Base-by-base conservation (phyloP, 2,797 vertebrate species). In the Anniella stebbinsi region DNA sequence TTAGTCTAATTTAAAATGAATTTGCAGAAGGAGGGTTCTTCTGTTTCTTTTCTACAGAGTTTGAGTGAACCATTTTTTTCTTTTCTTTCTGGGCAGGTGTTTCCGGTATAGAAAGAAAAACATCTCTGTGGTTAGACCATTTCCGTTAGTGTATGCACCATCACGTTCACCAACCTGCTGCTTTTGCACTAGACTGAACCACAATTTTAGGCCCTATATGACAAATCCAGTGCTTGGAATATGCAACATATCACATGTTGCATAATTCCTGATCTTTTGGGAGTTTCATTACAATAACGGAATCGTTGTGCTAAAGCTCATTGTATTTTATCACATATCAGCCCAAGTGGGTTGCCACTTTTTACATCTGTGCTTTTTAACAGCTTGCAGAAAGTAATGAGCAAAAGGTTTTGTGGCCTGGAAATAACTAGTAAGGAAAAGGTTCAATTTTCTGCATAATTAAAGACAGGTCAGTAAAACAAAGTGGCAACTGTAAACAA, bases 71-170 rank as follows among this genome's bases (percentile, higher is more conserved):
- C 30, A 21, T n/a, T 48, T 78, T 48, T 87, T 86, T 17, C 21
- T 76, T 87, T 63, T 86, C 38, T 75, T 87, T 12, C 21, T 8
- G 2, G 78, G 80, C 89, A 90, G 89, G 89, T 90, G 89, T 87
- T 90, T 90, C 89, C 89, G 85, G 86, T 45, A 57, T 57, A 90
- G 66, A 77, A 90, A 87, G 89, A 90, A 90, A 87, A 90, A 90
- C 89, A 90, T 83, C 63, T 90, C 45, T 84, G 89, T 90, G 89
- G 89, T 90, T 90, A 60, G 70, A 66, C 72, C 13, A 36, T 87
- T 90, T 84, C 86, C 72, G 48, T 70, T 63, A 69, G 72, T 48
- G n/a, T 82, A 36, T 70, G 48, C 73, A 69, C 89, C 72, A 60
- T 87, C 89, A 70, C 1, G 5, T 90, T 90, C 72, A 84, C n/a